Conservation (phyloP, 1,140 invertebrate species). For the Caenorhabditis inopinata region DNA sequence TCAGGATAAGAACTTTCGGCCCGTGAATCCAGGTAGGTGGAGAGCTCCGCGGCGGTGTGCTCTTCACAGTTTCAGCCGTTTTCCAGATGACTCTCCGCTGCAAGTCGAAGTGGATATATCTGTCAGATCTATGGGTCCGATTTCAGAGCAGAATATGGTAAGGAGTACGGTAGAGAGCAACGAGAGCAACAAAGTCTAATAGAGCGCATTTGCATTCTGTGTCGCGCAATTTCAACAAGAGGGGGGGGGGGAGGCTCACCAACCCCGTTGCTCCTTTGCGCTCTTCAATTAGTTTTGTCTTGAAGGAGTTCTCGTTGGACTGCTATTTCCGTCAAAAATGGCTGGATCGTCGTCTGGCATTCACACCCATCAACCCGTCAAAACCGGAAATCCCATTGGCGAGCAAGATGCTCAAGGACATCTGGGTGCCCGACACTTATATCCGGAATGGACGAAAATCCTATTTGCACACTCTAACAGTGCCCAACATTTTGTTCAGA, state of each 20-base stretch:
- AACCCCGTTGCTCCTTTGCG: too few relatives aligned
- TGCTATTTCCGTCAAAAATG: slow-evolving; percentile 98
- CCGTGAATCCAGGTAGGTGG: slow-evolving; percentile 68
- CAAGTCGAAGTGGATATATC: slow-evolving; percentile 69
- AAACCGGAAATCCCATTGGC: slow-evolving; percentile 72
- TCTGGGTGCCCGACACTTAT: slow-evolving; percentile 89
- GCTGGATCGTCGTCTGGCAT: slow-evolving; percentile 86
- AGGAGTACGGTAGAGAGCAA: too few relatives aligned
- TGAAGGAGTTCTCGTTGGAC: slow-evolving; percentile 93
- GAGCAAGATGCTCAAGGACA: slow-evolving; percentile 86
- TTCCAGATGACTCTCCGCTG: slow-evolving; percentile 36
- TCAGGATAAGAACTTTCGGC: slow-evolving; percentile 70
- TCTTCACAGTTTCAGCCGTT: too few relatives aligned
- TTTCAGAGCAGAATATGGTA: slow-evolving; percentile 71
- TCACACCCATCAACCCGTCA: slow-evolving; percentile 64
- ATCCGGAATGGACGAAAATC: slow-evolving; percentile 89
- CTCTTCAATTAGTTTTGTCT: too few relatives aligned
- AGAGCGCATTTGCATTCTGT: too few relatives aligned
- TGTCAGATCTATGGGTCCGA: slow-evolving; percentile 70
- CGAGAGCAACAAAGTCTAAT: too few relatives aligned
- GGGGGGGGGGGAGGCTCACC: too few relatives aligned
- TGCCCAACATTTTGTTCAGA: slow-evolving; percentile 86
- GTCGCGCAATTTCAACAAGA: too few relatives aligned
- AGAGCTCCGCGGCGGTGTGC: too few relatives aligned
- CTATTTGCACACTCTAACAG: slow-evolving; percentile 90